Base-by-base conservation (phyloP, 2,888 invertebrate species). In the Coelinius sp. region DNA sequence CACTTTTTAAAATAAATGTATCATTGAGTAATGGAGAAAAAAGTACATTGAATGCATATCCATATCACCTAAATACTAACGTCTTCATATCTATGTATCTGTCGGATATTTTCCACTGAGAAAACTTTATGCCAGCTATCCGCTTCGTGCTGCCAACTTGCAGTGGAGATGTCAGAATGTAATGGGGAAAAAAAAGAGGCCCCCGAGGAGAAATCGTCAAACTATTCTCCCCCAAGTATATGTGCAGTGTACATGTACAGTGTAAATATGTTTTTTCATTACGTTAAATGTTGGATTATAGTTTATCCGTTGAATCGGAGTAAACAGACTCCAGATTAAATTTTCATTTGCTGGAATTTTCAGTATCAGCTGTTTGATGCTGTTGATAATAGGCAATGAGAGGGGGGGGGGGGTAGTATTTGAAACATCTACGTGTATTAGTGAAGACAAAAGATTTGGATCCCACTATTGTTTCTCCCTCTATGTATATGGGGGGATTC, bases 81-180 rank as follows among this genome's bases (percentile, higher is more conserved):
- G 56, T 56, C 27, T 27, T 14, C 27, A 20, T 59, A 20, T 59
- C 31, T 4, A 20, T 31, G 20, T 59, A 25, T 53, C 24, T 53
- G 53, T 14, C 49, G 8, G 17, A 5, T 10, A 35, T 59, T 59
- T 49, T 31, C 20, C 14, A 59, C 59, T 31, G 35, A 59, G 59
- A 35, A 59, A 59, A 59, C 17, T 59, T 59, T 31, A 59, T 59
- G 35, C 20, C 59, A 59, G 35, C 20, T 31, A 14, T 56, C 59
- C 20, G 46, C 5, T 17, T 49, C 8, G 20, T 10, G 3, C 20
- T 49, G 46, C 46, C 20, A 49, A 49, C 46, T 49, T 49, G 8
- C n/a, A 41, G n/a, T 12, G 12, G 41, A 41, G n/a, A 41, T 5
- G 41, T 41, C 41, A n/a, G n/a, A n/a, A 41, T 41, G 41, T 41